phyloP scores from a whole-genome alignment of 2,888 invertebrate species.

The Ptychoptera contaminata region DNA sequence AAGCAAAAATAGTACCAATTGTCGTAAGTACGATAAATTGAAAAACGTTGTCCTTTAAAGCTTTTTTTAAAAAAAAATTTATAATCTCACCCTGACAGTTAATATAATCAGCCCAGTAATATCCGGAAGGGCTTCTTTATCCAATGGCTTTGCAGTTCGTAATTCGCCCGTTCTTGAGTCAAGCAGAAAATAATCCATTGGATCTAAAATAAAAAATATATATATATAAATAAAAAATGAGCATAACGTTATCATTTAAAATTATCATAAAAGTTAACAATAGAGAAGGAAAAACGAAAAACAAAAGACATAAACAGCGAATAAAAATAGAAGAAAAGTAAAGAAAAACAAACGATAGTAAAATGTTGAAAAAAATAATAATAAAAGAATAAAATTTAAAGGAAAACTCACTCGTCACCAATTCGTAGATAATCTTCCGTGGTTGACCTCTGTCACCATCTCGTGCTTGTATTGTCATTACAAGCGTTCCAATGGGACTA shows the following conservation, averaged over 20 bases:
- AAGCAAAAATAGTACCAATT: too few species aligned
- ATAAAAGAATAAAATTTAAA: background rate
- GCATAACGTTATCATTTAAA: too few species aligned
- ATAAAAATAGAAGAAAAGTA: too few species aligned
- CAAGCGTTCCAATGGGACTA: slow-evolving; percentile 65
- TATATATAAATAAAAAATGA: too few species aligned
- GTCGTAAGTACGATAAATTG: too few species aligned
- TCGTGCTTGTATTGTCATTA: slow-evolving; percentile 61
- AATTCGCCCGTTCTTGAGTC: slow-evolving; percentile 67
- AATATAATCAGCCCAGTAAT: slow-evolving; percentile 64
- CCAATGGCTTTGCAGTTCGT: slow-evolving; percentile 66
- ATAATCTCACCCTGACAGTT: slow-evolving; percentile 44
- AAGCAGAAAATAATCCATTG: slow-evolving; percentile 70
- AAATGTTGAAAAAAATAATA: too few species aligned
- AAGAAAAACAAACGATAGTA: too few species aligned
- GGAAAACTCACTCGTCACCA: slow-evolving; percentile 57
- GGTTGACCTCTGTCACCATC: slow-evolving; percentile 78
- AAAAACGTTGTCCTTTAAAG: too few species aligned
- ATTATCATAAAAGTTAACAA: background rate
- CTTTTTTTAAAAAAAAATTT: too few species aligned
- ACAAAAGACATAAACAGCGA: too few species aligned
- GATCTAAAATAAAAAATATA: slow-evolving; percentile 51
- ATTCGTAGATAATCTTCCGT: slow-evolving; percentile 57
- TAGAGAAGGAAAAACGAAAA: slow-evolving; percentile 1
- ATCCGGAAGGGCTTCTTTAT: slow-evolving; percentile 67